These are phyloP conservation scores for Palythoa grandiflora DNA, from an alignment of 92 coral and sea anemone species.

Conservation along the genomic window DNA sequence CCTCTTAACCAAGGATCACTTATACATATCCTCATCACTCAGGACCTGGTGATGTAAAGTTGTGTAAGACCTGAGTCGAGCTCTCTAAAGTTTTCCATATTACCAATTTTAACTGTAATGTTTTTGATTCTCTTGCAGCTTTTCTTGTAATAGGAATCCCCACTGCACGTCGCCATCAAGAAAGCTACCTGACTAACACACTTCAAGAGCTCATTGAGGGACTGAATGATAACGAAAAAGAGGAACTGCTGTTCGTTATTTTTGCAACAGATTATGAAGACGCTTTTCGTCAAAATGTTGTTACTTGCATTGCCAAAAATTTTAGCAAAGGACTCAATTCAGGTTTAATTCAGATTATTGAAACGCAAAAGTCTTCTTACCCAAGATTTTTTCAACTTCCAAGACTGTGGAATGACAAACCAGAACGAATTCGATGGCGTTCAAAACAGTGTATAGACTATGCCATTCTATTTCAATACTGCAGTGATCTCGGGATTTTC, in stretches of 20 bases:
- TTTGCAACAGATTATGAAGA: conserved; percentile 69
- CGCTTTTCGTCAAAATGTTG: conserved; percentile 22
- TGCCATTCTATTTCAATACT: conserved; percentile 70
- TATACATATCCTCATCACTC: too few relatives aligned
- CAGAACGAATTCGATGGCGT: conserved; percentile 74
- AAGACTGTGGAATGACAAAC: conserved; percentile 72
- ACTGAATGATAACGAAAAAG: conserved; percentile 61
- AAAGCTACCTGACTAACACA: conserved; percentile 62
- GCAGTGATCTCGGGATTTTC: conserved; percentile 72
- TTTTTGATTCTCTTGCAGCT: conserved; percentile 43
- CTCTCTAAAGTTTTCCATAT: too few relatives aligned
- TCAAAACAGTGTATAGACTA: conserved; percentile 82
- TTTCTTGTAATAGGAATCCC: conserved; percentile 84
- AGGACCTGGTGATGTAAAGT: too few relatives aligned
- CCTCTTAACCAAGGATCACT: too few relatives aligned
- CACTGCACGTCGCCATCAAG: conserved; percentile 57
- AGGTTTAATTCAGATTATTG: conserved; percentile 69
- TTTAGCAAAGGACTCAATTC: conserved; percentile 60
- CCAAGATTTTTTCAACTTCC: conserved; percentile 65
- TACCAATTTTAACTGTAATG: too few relatives aligned
- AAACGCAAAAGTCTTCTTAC: conserved; percentile 53
- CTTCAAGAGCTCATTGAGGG: conserved; percentile 66
- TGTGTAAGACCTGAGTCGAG: too few relatives aligned
- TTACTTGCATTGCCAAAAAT: conserved; percentile 21
- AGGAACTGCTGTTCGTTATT: conserved; percentile 67